Evolutionary conservation across 2,113 vertebrate genomes (phyloP).

Genomic region (Microcebus ravelobensis): DNA sequence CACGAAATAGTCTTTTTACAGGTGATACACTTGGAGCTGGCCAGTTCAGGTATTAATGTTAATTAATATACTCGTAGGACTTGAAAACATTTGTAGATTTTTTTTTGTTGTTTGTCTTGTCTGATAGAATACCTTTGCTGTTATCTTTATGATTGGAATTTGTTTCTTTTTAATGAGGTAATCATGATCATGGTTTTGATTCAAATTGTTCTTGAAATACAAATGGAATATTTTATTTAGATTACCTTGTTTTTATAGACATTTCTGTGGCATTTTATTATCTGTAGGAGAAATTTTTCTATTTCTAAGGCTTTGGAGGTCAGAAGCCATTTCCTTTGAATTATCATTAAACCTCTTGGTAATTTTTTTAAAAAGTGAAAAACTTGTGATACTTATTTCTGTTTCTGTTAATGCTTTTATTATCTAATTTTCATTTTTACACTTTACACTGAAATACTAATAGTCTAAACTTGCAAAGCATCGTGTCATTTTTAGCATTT

Average conservation of each 20-base stretch:
- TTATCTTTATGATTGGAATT: background rate
- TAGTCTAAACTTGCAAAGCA: background rate
- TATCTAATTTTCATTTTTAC: conserved; percentile 40
- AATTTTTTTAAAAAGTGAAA: background rate
- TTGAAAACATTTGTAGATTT: background rate
- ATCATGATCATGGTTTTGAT: conserved; percentile 30
- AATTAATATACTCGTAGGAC: background rate
- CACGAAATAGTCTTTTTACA: conserved; percentile 98
- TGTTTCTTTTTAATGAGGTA: conserved; percentile 28
- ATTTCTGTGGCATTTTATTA: conserved; percentile 27
- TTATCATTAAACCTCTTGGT: background rate
- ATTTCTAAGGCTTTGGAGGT: conserved; percentile 11
- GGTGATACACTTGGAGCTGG: conserved; percentile 95
- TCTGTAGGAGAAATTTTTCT: conserved; percentile 23
- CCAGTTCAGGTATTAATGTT: conserved; percentile 93
- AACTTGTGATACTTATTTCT: background rate
- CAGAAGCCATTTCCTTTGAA: conserved; percentile 30
- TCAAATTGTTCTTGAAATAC: conserved; percentile 22
- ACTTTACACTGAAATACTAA: conserved; percentile 25
- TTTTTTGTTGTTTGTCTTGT: background rate
- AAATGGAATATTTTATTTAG: conserved; percentile 1
- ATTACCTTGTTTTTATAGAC: conserved; percentile 22
- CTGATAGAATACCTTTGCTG: background rate
- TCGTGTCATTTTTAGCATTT: conserved; percentile 43
- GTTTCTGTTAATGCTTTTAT: conserved; percentile 10